Evolutionary conservation across 2,888 invertebrate species (phyloP).

Genomic region (Ptychoptera contaminata): DNA sequence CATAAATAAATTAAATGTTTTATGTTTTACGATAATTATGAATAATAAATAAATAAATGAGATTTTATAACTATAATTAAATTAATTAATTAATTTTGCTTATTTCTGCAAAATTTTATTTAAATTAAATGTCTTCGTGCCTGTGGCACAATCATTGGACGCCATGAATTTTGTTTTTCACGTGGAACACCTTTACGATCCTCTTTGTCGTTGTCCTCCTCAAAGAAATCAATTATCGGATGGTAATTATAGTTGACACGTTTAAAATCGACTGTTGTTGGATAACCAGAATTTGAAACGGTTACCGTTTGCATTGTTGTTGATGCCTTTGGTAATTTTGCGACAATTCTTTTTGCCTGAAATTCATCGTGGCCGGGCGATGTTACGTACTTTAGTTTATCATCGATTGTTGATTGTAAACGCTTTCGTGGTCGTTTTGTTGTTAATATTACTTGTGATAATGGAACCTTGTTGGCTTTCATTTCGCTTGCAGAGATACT

Average conservation of each 20-base stretch:
- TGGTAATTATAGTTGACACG: constrained; percentile 69
- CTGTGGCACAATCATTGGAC: neutral
- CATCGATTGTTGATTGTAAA: neutral
- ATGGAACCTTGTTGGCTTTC: neutral
- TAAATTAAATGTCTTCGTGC: neutral
- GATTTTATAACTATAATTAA: too few species aligned
- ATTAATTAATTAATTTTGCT: too few species aligned
- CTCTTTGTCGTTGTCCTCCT: constrained; percentile 19
- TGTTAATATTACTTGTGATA: neutral
- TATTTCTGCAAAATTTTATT: too few species aligned
- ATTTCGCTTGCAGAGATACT: constrained; percentile 22
- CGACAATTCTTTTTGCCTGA: neutral
- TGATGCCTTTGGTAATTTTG: neutral
- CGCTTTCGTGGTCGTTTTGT: neutral
- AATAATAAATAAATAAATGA: too few species aligned
- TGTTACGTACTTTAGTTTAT: neutral
- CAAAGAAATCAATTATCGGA: constrained; percentile 69
- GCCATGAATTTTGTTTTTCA: neutral
- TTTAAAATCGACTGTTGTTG: constrained; percentile 20
- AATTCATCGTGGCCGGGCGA: neutral
- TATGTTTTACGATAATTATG: too few species aligned
- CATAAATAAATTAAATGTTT: too few species aligned
- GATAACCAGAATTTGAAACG: constrained; percentile 10
- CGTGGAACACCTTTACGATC: constrained; percentile 14
- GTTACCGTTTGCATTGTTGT: constrained; percentile 10